phyloP scores from a whole-genome alignment of 1,140 invertebrate genomes.

The Pseudoatta argentina region DNA sequence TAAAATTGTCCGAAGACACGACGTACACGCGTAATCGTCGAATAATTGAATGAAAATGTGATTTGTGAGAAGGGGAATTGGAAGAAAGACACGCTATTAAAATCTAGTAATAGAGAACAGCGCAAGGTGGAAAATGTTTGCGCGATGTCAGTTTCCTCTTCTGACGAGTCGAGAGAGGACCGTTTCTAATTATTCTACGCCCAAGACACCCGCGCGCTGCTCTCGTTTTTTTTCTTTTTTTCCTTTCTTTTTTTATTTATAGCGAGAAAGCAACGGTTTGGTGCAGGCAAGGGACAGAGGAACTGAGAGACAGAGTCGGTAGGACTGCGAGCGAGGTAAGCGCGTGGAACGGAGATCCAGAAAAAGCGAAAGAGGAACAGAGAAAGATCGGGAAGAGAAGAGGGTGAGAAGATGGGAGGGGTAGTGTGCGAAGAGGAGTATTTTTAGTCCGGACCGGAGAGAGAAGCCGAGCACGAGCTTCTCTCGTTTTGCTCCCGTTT shows the following conservation, averaged over 20 bases:
- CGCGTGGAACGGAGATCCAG: slow-evolving; percentile 41
- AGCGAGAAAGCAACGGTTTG: slow-evolving; percentile 64
- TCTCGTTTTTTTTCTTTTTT: slow-evolving; percentile 64
- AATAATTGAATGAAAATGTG: neutral
- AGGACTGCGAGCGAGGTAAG: slow-evolving; percentile 25
- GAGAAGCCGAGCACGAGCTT: slow-evolving; percentile 40
- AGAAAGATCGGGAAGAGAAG: neutral
- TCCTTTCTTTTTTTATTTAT: slow-evolving; percentile 71
- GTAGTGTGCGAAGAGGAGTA: slow-evolving; percentile 65
- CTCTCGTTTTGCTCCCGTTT: slow-evolving; percentile 72
- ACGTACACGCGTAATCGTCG: neutral
- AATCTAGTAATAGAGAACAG: neutral
- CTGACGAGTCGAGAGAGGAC: slow-evolving; percentile 46
- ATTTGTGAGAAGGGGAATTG: neutral
- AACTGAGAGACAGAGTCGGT: slow-evolving; percentile 32
- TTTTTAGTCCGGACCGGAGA: slow-evolving; percentile 69
- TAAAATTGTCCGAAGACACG: neutral
- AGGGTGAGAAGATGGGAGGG: slow-evolving; percentile 32
- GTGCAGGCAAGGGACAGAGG: slow-evolving; percentile 37
- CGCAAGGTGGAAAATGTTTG: neutral
- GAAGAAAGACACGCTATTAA: neutral
- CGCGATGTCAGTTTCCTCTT: slow-evolving; percentile 54
- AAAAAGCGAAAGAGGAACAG: slow-evolving; percentile 36
- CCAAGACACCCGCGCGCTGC: slow-evolving; percentile 69
- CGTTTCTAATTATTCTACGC: slow-evolving; percentile 75